Evolutionary conservation across 2,113 vertebrate species (phyloP), one percentile per base, ranked within the genome.

Genomic region (rabbit (Oryctolagus cuniculus)): DNA sequence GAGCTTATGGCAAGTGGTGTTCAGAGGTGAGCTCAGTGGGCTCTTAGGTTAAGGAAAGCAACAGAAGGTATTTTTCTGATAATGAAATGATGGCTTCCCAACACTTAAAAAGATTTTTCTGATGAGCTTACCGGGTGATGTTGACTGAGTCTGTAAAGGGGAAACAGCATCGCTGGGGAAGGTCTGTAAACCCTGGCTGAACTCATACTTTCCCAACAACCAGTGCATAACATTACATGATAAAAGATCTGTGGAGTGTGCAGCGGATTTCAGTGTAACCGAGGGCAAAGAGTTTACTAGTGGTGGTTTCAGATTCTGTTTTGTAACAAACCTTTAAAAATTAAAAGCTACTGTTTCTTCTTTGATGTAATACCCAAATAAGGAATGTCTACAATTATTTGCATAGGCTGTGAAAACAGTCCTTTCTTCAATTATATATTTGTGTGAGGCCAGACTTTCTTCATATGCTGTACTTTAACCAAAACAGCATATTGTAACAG

Each of bases 241-340:
- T 91, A 1, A n/a, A n/a, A 10, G 69, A 55, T 61, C 44, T 49
- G 19, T 69, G 25, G 58, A 79, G 0, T 58, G 24, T 83, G 36
- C 66, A 94, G 11, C 19, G 74, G 73, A 73, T 89, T 53, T 58
- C 78, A 87, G 9, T 75, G 8, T 89, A 67, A 79, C 1, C 61
- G 58, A 80, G 53, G 83, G 67, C 15, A 93, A 67, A 93, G 61
- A 36, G 36, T 53, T 92, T 74, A 19, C 61, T 78, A 49, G 29
- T 84, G 90, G 66, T 21, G 34, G 10, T 55, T 96, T 72, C 61
- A 89, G 19, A 66, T 74, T 94, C 25, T 88, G 31, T 27, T 44
- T 94, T 95, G 58, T n/a, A 90, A 38, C 51, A 93, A 72, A 77
- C 16, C 29, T 75, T 89, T 92, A 38, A 94, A 79, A 86, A 66